These are phyloP conservation scores for Strix uralensis DNA, from an alignment of 2,113 vertebrate genomes.

Conservation along the genomic window DNA sequence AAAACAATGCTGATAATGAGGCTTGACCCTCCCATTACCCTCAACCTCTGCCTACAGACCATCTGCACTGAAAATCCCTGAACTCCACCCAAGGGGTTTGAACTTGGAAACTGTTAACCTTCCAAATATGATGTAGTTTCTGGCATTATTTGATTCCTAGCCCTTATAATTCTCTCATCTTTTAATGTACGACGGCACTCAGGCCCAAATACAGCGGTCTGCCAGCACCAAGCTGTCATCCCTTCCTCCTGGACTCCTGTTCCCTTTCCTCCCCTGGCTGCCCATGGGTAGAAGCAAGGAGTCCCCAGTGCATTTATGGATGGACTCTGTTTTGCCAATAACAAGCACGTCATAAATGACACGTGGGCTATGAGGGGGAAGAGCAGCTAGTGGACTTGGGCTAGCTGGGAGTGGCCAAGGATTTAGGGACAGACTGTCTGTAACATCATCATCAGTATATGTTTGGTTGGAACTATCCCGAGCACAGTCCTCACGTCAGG, in stretches of 20 bases:
- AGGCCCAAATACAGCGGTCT: not conserved
- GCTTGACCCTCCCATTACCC: not conserved
- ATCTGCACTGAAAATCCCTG: constrained; percentile 32
- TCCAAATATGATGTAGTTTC: constrained; percentile 14
- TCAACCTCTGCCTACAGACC: constrained; percentile 10
- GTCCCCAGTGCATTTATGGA: not conserved
- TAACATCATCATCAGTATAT: not conserved
- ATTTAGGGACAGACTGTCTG: not conserved
- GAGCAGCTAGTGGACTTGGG: not conserved
- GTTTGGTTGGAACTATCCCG: not conserved
- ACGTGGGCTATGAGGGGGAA: not conserved
- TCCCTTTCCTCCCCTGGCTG: not conserved
- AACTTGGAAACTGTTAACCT: constrained; percentile 20
- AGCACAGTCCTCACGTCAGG: not conserved
- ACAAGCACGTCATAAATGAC: not conserved
- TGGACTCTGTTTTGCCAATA: not conserved
- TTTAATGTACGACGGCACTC: not conserved
- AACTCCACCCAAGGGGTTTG: constrained; percentile 1
- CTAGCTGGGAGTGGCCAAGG: not conserved
- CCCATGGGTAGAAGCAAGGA: not conserved
- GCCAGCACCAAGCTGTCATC: not conserved
- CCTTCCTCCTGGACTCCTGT: not conserved
- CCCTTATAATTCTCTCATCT: not conserved
- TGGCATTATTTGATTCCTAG: constrained; percentile 3
- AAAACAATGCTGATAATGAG: not conserved